Conservation (phyloP, 2,888 invertebrate genomes). For the Charanyca ferruginea region DNA sequence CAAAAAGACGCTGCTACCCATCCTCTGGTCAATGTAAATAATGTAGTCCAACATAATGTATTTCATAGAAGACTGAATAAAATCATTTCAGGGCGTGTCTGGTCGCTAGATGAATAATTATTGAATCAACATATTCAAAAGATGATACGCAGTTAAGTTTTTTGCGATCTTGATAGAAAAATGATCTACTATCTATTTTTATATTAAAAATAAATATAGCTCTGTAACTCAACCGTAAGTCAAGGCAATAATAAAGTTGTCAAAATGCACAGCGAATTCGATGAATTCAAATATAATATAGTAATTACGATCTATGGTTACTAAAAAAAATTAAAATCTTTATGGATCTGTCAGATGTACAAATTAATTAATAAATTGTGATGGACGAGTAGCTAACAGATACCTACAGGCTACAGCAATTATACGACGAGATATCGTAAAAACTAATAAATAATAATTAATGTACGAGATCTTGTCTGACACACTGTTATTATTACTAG, state of each 20-base stretch:
- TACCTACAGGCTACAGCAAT: neutral
- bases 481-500: constrained; percentile 32
- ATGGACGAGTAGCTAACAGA: constrained; percentile 13
- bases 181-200: constrained; percentile 5
- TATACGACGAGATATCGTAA: constrained; percentile 38
- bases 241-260: constrained; percentile 53
- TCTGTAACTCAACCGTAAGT: constrained; percentile 2
- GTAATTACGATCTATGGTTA: constrained; percentile 51
- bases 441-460: constrained; percentile 47
- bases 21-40: too few species aligned
- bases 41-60: too few species aligned
- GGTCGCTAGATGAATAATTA: constrained; percentile 4
- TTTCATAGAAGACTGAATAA: too few species aligned
- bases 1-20: too few species aligned
- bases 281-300: constrained; percentile 47
- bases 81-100: neutral
- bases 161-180: constrained; percentile 13
- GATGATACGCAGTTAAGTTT: constrained; percentile 26
- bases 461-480: constrained; percentile 34
- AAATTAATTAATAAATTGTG: constrained; percentile 34
- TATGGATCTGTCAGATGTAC: constrained; percentile 46
- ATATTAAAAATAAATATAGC: constrained; percentile 42
- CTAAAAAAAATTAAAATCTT: constrained; percentile 48
- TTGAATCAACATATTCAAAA: constrained; percentile 14
- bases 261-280: constrained; percentile 38